A percentile compares a stretch with the other conserved stretches of the same genome.
phyloP scores from a whole-genome alignment of 2,888 invertebrate species.

The Synanthedon myopaeformis region DNA sequence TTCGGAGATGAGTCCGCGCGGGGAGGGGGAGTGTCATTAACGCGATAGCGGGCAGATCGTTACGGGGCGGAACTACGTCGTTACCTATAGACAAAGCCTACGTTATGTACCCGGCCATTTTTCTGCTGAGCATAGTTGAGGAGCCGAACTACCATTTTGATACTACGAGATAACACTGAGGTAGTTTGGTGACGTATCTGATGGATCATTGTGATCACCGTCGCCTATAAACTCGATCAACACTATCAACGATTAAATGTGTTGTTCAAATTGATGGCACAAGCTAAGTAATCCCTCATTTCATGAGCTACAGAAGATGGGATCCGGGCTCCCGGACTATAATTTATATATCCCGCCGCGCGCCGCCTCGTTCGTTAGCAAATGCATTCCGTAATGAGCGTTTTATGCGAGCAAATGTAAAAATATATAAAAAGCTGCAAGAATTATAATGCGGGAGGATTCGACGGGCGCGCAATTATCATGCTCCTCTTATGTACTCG shows the following conservation, averaged over 20 bases:
- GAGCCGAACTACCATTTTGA: constrained; percentile 10
- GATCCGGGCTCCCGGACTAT: neutral
- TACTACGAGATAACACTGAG: no score
- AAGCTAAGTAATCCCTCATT: no score
- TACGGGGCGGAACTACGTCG: constrained; percentile 55
- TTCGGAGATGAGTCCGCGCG: constrained; percentile 11
- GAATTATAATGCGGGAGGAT: constrained; percentile 15
- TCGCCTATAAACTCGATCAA: no score
- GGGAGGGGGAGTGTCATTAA: constrained; percentile 33
- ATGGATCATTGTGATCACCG: no score
- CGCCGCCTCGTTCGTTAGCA: constrained; percentile 52
- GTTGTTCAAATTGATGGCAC: no score
- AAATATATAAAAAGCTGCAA: constrained; percentile 49
- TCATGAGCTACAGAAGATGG: no score
- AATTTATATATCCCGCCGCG: constrained; percentile 9
- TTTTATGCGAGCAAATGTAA: constrained; percentile 45
- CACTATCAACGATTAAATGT: no score
- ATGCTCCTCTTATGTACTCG: no score
- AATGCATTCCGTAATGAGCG: constrained; percentile 59
- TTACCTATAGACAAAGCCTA: constrained; percentile 55
- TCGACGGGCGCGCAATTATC: no score
- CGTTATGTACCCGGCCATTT: constrained; percentile 52
- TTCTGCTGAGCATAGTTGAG: constrained; percentile 15
- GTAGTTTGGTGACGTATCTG: no score
- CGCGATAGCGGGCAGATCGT: constrained; percentile 48